A percentile compares a stretch with the other conserved stretches of the same genome.
These are phyloP conservation scores for Cephus spinipes DNA, from an alignment of 2,888 invertebrate genomes.

Conservation along the genomic window DNA sequence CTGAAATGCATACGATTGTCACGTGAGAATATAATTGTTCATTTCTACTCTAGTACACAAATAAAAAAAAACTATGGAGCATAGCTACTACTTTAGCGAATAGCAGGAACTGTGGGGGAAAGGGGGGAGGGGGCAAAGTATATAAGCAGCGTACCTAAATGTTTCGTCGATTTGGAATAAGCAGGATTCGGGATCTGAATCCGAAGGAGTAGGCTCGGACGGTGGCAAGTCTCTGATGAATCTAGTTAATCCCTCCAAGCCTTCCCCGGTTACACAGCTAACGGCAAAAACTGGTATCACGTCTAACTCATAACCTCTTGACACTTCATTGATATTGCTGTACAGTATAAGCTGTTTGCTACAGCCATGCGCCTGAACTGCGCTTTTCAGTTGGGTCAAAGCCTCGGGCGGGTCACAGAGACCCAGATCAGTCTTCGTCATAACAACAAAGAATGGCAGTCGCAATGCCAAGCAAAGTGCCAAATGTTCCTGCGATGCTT, in stretches of 20 bases:
- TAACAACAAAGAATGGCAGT: constrained; percentile 92
- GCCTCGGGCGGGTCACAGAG: constrained; percentile 55
- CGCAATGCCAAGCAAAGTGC: constrained; percentile 84
- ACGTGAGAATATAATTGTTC: neutral
- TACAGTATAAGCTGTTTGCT: constrained; percentile 52
- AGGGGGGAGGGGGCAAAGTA: neutral
- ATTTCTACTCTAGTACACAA: neutral
- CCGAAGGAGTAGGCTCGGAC: constrained; percentile 47
- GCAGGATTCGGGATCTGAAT: constrained; percentile 63
- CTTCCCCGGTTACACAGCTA: constrained; percentile 90
- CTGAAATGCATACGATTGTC: constrained; percentile 58
- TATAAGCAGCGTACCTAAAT: constrained; percentile 67
- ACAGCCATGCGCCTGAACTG: constrained; percentile 57
- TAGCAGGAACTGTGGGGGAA: neutral
- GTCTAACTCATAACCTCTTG: constrained; percentile 45
- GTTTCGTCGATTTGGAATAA: constrained; percentile 94
- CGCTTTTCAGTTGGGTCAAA: constrained; percentile 50
- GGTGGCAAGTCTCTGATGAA: constrained; percentile 85
- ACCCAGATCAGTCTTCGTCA: constrained; percentile 94
- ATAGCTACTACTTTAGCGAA: neutral
- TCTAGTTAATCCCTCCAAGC: constrained; percentile 84
- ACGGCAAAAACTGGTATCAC: constrained; percentile 87
- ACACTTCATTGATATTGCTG: constrained; percentile 42
- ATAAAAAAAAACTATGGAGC: neutral
- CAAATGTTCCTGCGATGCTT: constrained; percentile 83